A percentile compares a stretch with the other conserved stretches of the same genome.
Conservation (phyloP, 2,797 vertebrate species). For the Melanotaenia pygmaea region DNA sequence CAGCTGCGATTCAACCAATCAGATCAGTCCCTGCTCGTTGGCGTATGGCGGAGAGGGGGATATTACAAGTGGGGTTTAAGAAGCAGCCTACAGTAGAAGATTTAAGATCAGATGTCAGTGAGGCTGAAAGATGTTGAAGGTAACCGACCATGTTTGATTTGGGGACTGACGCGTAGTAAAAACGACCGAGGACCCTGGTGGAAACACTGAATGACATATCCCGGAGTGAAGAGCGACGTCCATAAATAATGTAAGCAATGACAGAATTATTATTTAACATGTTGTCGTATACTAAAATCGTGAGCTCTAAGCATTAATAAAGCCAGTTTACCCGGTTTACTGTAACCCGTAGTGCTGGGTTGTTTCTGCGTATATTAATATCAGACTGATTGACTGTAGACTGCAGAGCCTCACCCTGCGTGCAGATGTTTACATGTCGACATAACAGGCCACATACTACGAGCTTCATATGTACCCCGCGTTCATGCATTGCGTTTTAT, state of each 20-base stretch:
- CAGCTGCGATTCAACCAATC: constrained; percentile 46
- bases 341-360: not conserved
- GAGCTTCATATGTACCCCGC: not conserved
- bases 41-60: constrained; percentile 50
- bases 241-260: constrained; percentile 69
- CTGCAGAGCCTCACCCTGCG: constrained; percentile 68
- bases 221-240: constrained; percentile 32
- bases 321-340: not conserved
- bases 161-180: constrained; percentile 2
- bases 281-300: not conserved
- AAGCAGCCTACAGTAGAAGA: constrained; percentile 20
- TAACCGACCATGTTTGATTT: not conserved
- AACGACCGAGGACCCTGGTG: constrained; percentile 12
- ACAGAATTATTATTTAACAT: not conserved
- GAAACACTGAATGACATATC: constrained; percentile 38
- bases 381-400: constrained; percentile 31
- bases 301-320: not conserved
- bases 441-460: constrained; percentile 25
- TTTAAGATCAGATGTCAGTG: constrained; percentile 23
- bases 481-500: not conserved
- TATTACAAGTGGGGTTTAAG: constrained; percentile 55
- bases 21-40: not conserved
- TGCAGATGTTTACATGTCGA: constrained; percentile 66
- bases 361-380: not conserved
- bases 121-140: not conserved